phyloP scores from a whole-genome alignment of 2,888 invertebrate species.

The Blera fallax region DNA sequence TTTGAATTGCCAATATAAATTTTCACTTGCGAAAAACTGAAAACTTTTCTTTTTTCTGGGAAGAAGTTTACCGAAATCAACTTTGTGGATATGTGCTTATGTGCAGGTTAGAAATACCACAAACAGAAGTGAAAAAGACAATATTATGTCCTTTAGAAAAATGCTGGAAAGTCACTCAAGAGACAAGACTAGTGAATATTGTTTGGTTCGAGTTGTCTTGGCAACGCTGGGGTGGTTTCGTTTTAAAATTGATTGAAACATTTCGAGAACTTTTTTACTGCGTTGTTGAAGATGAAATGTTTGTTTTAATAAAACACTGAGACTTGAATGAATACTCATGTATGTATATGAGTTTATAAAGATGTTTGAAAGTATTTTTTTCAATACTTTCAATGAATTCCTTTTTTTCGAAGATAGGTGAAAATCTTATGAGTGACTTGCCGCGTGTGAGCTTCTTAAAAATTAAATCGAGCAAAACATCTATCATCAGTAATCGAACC shows the following conservation, averaged over 20 bases:
- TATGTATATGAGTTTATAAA: neutral
- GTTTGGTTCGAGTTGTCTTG: slow-evolving; percentile 38
- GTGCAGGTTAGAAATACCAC: neutral
- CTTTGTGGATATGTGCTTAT: neutral
- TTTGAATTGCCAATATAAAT: neutral
- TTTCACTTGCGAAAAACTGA: neutral
- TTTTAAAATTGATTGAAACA: neutral
- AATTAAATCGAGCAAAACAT: too few relatives aligned
- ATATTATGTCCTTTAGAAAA: neutral
- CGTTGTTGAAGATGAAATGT: neutral
- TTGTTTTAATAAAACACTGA: neutral
- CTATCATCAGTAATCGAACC: too few relatives aligned
- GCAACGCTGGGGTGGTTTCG: neutral
- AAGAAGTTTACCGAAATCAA: neutral
- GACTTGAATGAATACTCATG: neutral
- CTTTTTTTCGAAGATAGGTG: too few relatives aligned
- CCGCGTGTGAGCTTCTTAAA: too few relatives aligned
- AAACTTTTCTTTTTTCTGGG: neutral
- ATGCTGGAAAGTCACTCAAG: neutral
- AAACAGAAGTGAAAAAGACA: neutral
- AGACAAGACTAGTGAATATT: neutral
- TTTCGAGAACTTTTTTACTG: neutral
- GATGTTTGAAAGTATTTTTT: neutral
- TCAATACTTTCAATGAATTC: too few relatives aligned
- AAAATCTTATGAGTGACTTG: too few relatives aligned